phyloP scores from a whole-genome alignment of 2,113 vertebrate genomes.

The Indri indri region DNA sequence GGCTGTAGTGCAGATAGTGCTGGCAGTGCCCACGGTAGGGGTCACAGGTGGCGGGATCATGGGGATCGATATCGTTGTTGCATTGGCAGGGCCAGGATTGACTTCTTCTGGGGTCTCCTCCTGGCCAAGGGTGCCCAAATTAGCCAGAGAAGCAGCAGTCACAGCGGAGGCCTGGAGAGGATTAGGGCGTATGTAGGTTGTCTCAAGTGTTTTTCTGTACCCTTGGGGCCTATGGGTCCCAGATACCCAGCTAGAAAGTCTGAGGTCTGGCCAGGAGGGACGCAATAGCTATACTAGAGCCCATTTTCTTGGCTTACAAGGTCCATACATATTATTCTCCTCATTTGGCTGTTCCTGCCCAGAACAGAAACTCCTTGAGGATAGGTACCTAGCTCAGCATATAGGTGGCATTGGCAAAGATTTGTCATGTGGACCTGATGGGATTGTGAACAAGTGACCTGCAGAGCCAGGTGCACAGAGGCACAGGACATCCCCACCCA shows the following conservation, averaged over 20 bases:
- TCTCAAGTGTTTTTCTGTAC: neutral
- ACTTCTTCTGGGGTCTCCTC: conserved; percentile 82
- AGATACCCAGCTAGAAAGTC: neutral
- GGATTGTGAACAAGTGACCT: conserved; percentile 69
- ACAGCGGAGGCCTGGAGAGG: conserved; percentile 86
- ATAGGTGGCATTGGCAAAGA: neutral
- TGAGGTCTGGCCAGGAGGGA: neutral
- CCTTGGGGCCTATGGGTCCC: neutral
- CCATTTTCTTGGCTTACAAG: neutral
- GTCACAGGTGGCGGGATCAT: conserved; percentile 89
- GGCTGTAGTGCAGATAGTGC: conserved; percentile 88
- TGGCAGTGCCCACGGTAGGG: conserved; percentile 87
- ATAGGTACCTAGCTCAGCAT: neutral
- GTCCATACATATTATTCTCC: neutral
- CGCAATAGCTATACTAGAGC: neutral
- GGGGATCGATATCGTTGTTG: conserved; percentile 89
- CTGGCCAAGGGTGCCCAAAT: conserved; percentile 85
- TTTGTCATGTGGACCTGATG: neutral
- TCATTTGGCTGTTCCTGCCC: neutral
- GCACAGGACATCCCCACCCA: conserved; percentile 88
- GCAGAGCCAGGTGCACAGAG: conserved; percentile 87
- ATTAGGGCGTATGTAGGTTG: rapidly evolving
- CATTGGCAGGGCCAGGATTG: conserved; percentile 88
- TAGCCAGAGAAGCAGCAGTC: conserved; percentile 89
- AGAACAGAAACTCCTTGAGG: neutral